Conservation (phyloP, 2,797 vertebrate species). For the Tragopan temminckii region DNA sequence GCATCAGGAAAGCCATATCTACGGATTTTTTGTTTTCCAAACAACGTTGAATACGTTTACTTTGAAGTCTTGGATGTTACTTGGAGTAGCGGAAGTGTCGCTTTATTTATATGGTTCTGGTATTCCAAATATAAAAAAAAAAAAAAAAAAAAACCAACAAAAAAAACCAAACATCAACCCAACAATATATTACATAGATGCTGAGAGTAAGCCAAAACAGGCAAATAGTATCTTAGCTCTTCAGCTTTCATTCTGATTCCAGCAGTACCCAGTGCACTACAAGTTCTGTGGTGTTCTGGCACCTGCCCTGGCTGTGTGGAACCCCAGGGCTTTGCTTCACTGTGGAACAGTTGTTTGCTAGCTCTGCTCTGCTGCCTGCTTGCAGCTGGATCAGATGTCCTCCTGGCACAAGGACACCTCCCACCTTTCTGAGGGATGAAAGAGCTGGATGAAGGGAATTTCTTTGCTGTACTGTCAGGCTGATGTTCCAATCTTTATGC, state of each 20-base stretch:
- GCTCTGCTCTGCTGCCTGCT: neutral
- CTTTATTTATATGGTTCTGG: neutral
- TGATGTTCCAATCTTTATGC: neutral
- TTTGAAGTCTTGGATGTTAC: neutral
- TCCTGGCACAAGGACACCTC: neutral
- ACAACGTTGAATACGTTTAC: neutral
- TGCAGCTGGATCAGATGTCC: neutral
- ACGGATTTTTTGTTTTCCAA: neutral
- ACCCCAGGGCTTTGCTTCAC: neutral
- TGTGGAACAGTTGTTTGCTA: rapidly evolving
- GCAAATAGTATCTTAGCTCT: neutral
- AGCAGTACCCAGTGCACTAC: neutral
- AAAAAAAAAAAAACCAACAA: neutral
- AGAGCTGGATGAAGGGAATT: neutral
- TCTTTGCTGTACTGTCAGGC: neutral
- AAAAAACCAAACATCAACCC: neutral
- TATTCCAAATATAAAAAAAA: neutral
- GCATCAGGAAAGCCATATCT: neutral
- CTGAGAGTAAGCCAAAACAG: neutral
- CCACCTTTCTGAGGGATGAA: neutral
- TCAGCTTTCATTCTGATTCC: neutral
- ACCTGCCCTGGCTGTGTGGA: rapidly evolving
- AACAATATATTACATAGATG: neutral
- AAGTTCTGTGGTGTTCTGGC: neutral
- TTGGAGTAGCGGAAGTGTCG: neutral